These are phyloP conservation scores for Todiramphus saurophagus DNA, from an alignment of 2,113 vertebrate genomes.

Conservation along the genomic window DNA sequence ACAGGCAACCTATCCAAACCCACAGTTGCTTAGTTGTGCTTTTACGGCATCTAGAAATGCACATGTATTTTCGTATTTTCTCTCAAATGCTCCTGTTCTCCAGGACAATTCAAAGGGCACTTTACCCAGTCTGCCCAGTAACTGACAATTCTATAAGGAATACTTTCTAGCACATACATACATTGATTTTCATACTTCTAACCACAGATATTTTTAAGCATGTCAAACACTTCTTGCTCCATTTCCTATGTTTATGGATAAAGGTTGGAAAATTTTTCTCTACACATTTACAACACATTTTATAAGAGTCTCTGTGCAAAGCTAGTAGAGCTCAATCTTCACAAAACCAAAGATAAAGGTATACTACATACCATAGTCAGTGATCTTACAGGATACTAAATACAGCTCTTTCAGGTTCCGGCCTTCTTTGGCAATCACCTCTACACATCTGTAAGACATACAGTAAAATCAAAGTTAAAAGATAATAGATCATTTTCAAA, in stretches of 20 bases:
- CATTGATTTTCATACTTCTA: not conserved
- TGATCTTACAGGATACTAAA: conserved; percentile 98
- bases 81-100: not conserved
- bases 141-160: not conserved
- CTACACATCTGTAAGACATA: conserved; percentile 91
- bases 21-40: not conserved
- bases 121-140: not conserved
- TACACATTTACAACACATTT: not conserved
- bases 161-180: not conserved
- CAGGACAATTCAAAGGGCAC: not conserved
- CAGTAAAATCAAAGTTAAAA: conserved; percentile 29
- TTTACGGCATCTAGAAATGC: not conserved
- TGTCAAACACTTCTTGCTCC: not conserved
- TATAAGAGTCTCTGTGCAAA: not conserved
- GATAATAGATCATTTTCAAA: not conserved
- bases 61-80: not conserved
- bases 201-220: not conserved
- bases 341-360: not conserved
- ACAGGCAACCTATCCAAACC: not conserved
- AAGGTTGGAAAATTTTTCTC: not conserved
- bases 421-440: conserved; percentile 98
- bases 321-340: not conserved
- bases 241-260: not conserved
- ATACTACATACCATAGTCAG: conserved; percentile 89
- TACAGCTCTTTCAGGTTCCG: conserved; percentile 95